Evolutionary conservation across 2,797 vertebrate genomes (phyloP).

Genomic region (Capromys pilorides): DNA sequence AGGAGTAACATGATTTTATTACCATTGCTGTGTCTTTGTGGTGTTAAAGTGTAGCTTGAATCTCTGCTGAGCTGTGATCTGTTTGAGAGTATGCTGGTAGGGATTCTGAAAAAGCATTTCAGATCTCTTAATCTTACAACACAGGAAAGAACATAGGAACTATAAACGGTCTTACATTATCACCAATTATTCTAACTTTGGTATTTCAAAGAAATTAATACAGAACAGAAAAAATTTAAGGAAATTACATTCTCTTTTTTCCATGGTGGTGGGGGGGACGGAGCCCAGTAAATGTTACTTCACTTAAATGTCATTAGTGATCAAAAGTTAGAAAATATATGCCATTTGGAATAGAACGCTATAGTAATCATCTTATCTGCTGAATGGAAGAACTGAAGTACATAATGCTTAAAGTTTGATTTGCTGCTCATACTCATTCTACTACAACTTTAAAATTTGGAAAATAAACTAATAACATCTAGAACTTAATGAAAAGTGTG

Average conservation of each 20-base stretch:
- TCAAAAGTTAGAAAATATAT: not conserved
- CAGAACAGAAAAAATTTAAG: not conserved
- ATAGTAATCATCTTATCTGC: not conserved
- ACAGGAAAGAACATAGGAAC: not conserved
- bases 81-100: not conserved
- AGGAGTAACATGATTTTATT: not conserved
- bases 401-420: not conserved
- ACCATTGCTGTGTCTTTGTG: too few species aligned
- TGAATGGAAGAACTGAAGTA: not conserved
- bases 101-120: not conserved
- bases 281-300: not conserved
- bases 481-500: not conserved
- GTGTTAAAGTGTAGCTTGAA: not conserved
- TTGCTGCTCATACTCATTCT: not conserved
- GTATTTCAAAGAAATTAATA: not conserved
- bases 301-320: not conserved
- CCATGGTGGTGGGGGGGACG: too few species aligned
- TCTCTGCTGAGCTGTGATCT: not conserved
- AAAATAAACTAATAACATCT: not conserved
- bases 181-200: not conserved
- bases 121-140: too few species aligned
- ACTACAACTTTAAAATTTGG: not conserved
- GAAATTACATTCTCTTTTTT: not conserved
- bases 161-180: not conserved
- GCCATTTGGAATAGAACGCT: not conserved